Conservation (phyloP, 2,797 vertebrate genomes). For the Psittacula echo region DNA sequence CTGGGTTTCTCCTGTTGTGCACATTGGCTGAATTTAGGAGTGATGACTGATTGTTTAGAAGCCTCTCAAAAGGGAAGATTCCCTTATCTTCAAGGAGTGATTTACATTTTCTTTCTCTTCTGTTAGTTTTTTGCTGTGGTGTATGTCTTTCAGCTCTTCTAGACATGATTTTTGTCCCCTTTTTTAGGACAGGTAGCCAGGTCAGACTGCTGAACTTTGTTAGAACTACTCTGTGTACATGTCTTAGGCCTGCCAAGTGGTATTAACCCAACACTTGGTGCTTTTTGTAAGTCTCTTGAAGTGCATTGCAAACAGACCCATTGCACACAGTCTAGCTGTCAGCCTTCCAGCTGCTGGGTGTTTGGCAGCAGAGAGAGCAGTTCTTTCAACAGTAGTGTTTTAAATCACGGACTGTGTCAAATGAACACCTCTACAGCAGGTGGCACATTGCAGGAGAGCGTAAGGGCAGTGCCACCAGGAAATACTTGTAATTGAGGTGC, state of each 20-base stretch:
- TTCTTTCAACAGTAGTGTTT: neutral
- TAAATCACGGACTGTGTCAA: neutral
- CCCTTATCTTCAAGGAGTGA: neutral
- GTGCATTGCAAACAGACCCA: rapidly evolving
- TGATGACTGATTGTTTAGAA: neutral
- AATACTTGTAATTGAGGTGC: neutral
- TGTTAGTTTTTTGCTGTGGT: neutral
- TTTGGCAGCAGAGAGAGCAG: neutral
- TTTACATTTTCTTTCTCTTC: neutral
- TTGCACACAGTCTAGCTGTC: neutral
- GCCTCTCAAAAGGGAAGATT: neutral
- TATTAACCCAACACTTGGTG: neutral
- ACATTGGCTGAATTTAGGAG: neutral
- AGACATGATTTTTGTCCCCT: neutral
- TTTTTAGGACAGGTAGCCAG: neutral
- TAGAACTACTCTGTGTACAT: neutral
- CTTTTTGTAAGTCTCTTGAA: neutral
- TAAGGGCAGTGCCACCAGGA: neutral
- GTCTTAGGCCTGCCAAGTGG: neutral
- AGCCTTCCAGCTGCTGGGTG: neutral
- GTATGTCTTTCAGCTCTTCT: neutral
- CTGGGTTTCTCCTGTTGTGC: neutral
- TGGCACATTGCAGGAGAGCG: rapidly evolving
- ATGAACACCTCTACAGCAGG: neutral
- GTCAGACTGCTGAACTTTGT: neutral